Conservation (phyloP, 2,113 vertebrate genomes). For the Sinocyclocheilus maitianheensis region DNA sequence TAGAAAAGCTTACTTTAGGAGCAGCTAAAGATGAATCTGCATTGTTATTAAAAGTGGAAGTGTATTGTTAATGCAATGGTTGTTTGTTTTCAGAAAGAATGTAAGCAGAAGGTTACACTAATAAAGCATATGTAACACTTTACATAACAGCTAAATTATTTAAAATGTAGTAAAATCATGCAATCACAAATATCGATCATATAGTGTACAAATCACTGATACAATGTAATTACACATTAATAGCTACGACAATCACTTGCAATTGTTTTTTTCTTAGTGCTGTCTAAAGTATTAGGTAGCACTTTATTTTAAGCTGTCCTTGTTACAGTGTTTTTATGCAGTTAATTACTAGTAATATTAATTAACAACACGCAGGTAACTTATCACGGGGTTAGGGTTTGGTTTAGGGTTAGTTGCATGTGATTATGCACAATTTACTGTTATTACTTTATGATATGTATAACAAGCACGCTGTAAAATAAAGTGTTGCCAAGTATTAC, state of each 20-base stretch:
- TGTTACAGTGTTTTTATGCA: background rate
- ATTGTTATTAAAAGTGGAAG: background rate
- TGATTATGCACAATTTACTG: background rate
- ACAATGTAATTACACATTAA: background rate
- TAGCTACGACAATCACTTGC: background rate
- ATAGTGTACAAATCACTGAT: background rate
- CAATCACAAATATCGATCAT: background rate
- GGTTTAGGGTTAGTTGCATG: background rate
- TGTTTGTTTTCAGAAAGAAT: background rate
- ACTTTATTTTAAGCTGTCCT: background rate
- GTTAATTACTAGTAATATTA: background rate
- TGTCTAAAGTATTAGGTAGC: background rate
- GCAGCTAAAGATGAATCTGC: background rate
- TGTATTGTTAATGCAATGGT: background rate
- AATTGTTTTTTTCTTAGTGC: background rate
- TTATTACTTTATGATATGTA: background rate
- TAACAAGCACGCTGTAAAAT: background rate
- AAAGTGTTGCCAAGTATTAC: background rate
- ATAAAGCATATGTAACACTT: background rate
- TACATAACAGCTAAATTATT: background rate
- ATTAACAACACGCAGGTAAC: background rate
- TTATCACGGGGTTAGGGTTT: background rate
- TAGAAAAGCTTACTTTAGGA: background rate
- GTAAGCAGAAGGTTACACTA: background rate
- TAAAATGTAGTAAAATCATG: background rate